Conservation (phyloP, 2,113 vertebrate species). For the Cichladusa arquata region DNA sequence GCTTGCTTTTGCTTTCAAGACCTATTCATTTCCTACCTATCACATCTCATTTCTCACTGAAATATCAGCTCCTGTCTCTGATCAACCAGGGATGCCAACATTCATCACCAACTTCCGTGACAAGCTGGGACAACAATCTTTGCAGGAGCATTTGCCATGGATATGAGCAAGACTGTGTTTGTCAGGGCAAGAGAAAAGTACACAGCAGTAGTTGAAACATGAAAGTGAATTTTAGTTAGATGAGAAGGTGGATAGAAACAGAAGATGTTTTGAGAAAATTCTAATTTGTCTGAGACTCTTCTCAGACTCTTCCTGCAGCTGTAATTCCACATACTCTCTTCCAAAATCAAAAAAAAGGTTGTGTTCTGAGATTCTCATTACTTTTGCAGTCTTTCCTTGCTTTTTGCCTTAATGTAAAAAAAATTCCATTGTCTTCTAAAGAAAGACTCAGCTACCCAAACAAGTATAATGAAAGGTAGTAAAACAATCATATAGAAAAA, state of each 20-base stretch:
- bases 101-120: conserved; percentile 50
- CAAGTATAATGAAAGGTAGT: background rate
- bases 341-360: background rate
- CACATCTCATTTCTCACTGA: conserved; percentile 30
- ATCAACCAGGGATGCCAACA: conserved; percentile 49
- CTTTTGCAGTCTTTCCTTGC: background rate
- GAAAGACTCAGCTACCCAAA: background rate
- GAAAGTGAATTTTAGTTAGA: conserved; percentile 27
- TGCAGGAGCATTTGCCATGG: conserved; percentile 48
- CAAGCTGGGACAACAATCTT: conserved; percentile 58
- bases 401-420: background rate
- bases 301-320: conserved; percentile 12
- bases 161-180: conserved; percentile 51
- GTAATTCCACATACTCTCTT: background rate
- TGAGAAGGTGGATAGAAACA: conserved; percentile 28
- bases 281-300: conserved; percentile 7
- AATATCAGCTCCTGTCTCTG: conserved; percentile 44
- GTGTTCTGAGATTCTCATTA: background rate
- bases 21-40: conserved; percentile 36
- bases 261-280: conserved; percentile 29
- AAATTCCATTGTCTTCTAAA: background rate
- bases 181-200: conserved; percentile 45
- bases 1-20: conserved; percentile 5
- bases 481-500: background rate
- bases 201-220: background rate